Evolutionary conservation across 1,140 invertebrate species (phyloP).

Genomic region (Hormaphis cornu): DNA sequence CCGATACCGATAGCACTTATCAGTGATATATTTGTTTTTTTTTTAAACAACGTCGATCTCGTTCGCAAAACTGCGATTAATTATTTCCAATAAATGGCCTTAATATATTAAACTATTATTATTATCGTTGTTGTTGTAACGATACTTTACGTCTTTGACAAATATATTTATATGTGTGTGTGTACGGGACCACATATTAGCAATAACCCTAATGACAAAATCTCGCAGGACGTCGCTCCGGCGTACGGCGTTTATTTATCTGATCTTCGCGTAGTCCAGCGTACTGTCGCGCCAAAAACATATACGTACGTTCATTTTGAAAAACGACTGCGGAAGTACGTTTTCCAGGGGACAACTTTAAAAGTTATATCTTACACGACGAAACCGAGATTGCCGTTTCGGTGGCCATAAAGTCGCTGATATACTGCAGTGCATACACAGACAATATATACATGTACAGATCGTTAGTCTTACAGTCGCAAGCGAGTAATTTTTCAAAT

Average conservation of each 20-base stretch:
- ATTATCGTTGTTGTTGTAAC: no score
- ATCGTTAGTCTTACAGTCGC: not conserved
- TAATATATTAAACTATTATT: no score
- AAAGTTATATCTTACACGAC: no score
- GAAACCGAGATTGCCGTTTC: not conserved
- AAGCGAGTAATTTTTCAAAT: not conserved
- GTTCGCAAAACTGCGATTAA: no score
- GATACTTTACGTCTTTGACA: no score
- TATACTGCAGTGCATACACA: no score
- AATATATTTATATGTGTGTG: no score
- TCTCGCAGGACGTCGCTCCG: not conserved
- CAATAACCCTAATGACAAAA: not conserved
- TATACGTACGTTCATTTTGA: conserved; percentile 3
- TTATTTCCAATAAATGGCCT: no score
- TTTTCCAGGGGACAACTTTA: not conserved
- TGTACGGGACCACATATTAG: not conserved
- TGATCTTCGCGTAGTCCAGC: not conserved
- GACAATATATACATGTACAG: no score
- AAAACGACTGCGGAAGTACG: not conserved
- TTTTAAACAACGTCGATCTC: no score
- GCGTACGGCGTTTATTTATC: not conserved
- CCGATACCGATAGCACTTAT: no score
- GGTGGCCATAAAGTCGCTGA: not conserved
- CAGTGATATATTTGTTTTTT: no score
- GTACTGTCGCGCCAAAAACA: not conserved